Base-by-base conservation (phyloP, 2,113 vertebrate genomes). In the Tupaia chinensis region DNA sequence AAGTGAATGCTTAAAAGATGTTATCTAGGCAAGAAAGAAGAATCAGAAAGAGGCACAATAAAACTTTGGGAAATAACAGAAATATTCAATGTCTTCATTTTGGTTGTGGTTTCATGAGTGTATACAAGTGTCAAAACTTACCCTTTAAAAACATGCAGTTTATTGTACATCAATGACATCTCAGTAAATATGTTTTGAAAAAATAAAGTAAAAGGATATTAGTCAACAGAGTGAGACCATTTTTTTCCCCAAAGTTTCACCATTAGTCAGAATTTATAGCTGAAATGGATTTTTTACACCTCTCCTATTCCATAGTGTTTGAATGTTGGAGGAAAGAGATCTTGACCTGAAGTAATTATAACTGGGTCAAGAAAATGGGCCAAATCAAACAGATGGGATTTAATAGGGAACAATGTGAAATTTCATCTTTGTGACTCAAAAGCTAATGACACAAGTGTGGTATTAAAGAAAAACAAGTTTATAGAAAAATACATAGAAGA, bases 321-420 rank as follows among this genome's bases (percentile, higher is more conserved):
- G 68, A 69, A 34, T 29, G 15, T 23, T 65, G 91, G 60, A 78
- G 17, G 32, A 93, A 70, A 91, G 61, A 58, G 56, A 34, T 70
- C 23, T 65, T 69, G 63, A 58, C 74, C 25, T 93, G 82, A 95
- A 89, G 44, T 81, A 27, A 91, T 77, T 76, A 61, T 74, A 80
- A 85, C 58, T 58, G 11, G 8, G 5, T n/a, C 27, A 15, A 22
- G 77, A 85, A 34, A 15, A 66, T 6, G 9, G 20, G 68, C 66
- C 92, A 93, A 84, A 44, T 69, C 29, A 72, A 92, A 86, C 66
- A 82, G 66, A 81, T 61, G 61, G 34, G 85, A 3, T 83, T 94
- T 92, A 94, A 83, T 88, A 32, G 27, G 25, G 78, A 96, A 95
- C 65, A 58, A 74, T 58, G 32, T 72, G 79, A 86, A 91, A 89